phyloP scores from a whole-genome alignment of 92 coral and sea anemone species.

The Porites lobata region DNA sequence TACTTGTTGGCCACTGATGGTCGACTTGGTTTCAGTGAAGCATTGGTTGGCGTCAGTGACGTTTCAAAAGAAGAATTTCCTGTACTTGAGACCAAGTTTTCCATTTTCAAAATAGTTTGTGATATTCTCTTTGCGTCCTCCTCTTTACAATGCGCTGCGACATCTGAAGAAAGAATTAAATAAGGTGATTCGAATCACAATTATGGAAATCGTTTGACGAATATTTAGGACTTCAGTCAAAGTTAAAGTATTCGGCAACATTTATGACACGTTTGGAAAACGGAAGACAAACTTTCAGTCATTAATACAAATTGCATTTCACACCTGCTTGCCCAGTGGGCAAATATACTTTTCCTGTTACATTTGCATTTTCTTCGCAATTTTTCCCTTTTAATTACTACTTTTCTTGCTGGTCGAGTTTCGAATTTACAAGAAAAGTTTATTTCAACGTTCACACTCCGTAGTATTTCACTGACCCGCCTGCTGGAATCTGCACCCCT shows the following conservation, averaged over 20 bases:
- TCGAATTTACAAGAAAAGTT: no score
- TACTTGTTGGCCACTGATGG: background rate
- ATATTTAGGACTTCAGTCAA: background rate
- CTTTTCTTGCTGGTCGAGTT: background rate
- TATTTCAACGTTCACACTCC: no score
- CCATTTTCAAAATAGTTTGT: background rate
- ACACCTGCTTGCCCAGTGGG: background rate
- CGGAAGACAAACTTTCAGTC: background rate
- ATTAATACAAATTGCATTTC: background rate
- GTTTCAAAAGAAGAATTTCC: conserved; percentile 1
- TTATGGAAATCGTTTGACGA: background rate
- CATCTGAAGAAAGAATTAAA: background rate
- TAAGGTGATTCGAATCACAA: background rate
- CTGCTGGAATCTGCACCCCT: no score
- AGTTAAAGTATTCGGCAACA: background rate
- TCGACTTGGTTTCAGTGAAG: background rate
- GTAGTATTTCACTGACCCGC: no score
- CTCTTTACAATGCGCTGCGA: background rate
- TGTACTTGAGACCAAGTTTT: background rate
- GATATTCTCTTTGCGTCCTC: background rate
- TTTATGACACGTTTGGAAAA: background rate
- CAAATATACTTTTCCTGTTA: background rate
- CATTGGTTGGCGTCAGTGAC: background rate
- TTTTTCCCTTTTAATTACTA: background rate
- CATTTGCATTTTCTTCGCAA: background rate